Conservation (phyloP, 23 tunicate species). For the Phallusia fumigata region DNA sequence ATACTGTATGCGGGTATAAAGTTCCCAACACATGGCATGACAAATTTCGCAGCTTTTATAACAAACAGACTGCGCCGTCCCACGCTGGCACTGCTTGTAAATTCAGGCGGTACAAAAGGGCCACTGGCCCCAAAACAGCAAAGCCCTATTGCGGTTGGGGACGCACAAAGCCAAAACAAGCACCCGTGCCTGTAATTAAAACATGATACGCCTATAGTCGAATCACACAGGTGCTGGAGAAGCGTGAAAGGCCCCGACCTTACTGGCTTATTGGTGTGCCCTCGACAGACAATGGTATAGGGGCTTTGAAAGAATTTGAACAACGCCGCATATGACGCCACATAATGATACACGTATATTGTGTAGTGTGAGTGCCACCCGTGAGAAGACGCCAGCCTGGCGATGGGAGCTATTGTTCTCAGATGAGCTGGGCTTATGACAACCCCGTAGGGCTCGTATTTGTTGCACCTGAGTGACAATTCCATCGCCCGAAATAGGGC, state of each 20-base stretch:
- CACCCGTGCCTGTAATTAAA: background rate
- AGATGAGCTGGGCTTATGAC: background rate
- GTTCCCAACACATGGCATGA: background rate
- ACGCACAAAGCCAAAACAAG: constrained; percentile 5
- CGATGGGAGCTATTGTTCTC: background rate
- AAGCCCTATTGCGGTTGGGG: background rate
- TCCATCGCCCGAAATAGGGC: too few relatives aligned
- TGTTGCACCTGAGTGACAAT: too few relatives aligned
- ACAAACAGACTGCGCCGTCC: background rate
- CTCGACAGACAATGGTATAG: background rate
- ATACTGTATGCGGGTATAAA: too few relatives aligned
- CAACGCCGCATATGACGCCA: background rate
- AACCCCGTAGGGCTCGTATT: background rate
- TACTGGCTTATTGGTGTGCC: background rate
- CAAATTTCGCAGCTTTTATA: background rate
- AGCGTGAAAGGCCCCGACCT: background rate
- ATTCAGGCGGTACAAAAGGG: background rate
- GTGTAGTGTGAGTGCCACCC: constrained; percentile 12
- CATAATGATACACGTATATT: constrained; percentile 3
- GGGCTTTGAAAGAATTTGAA: background rate
- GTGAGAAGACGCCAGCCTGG: constrained; percentile 1
- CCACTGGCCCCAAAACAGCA: background rate
- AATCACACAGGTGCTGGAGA: background rate
- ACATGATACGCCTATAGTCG: background rate
- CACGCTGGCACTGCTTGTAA: background rate